Conservation (phyloP, 1,140 invertebrate genomes). For the Magallana gigas region DNA sequence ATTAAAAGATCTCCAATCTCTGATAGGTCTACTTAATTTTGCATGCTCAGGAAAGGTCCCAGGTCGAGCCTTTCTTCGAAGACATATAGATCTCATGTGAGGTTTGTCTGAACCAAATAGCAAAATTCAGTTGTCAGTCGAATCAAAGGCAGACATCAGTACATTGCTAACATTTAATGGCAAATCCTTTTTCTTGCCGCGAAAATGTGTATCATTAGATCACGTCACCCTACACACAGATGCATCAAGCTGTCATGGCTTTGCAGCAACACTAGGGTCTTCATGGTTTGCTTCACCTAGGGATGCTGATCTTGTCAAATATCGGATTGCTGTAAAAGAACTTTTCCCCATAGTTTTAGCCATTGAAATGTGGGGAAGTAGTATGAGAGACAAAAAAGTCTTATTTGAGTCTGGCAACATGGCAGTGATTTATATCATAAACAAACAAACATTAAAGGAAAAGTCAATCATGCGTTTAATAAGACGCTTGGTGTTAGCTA, state of each 20-base stretch:
- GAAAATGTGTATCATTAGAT: constrained; percentile 38
- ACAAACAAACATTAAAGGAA: constrained; percentile 30
- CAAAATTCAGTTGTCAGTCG: not conserved
- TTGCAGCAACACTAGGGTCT: constrained; percentile 20
- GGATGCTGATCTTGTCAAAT: not conserved
- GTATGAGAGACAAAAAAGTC: constrained; percentile 36
- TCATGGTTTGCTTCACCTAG: not conserved
- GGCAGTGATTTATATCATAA: constrained; percentile 44
- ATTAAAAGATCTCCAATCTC: constrained; percentile 28
- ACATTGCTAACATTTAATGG: constrained; percentile 49
- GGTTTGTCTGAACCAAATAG: not conserved
- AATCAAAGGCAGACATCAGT: constrained; percentile 39
- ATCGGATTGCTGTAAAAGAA: constrained; percentile 49
- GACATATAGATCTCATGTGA: constrained; percentile 44
- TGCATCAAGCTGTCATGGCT: constrained; percentile 17
- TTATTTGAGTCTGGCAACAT: constrained; percentile 39
- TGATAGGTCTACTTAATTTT: constrained; percentile 47
- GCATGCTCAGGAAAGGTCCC: constrained; percentile 31
- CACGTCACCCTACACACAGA: not conserved
- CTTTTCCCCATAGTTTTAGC: constrained; percentile 46
- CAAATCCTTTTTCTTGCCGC: constrained; percentile 33
- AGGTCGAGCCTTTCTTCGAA: constrained; percentile 43
- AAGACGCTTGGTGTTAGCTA: constrained; percentile 18
- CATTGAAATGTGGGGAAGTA: constrained; percentile 28
- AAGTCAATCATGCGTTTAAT: constrained; percentile 29